These are phyloP conservation scores for Celastrina argiolus DNA, from an alignment of 2,888 invertebrate genomes.

Conservation along the genomic window DNA sequence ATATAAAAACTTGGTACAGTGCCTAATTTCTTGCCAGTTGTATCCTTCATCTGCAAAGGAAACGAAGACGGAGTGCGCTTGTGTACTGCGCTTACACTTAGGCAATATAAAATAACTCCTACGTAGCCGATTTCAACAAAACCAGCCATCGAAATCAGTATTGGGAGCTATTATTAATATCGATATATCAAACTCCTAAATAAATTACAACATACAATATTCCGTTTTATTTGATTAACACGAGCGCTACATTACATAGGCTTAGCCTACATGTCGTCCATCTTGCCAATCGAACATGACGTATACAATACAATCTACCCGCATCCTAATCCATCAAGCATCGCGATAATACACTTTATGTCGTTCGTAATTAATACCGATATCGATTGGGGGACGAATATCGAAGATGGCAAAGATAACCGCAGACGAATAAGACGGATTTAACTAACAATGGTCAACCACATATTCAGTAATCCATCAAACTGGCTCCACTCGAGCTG, in stretches of 20 bases:
- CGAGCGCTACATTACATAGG: slow-evolving; percentile 1
- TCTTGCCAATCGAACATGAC: slow-evolving; percentile 20
- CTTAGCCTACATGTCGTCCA: slow-evolving; percentile 11
- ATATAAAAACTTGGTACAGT: no score
- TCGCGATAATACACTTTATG: neutral
- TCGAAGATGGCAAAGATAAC: slow-evolving; percentile 19
- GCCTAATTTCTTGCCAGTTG: no score
- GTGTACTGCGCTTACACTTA: no score
- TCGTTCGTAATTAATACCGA: neutral
- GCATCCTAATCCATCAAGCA: slow-evolving; percentile 9
- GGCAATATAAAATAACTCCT: no score
- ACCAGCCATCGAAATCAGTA: no score
- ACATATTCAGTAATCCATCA: slow-evolving; percentile 5
- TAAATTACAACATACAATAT: neutral
- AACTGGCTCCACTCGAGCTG: neutral
- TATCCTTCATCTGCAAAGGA: no score
- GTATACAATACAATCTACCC: slow-evolving; percentile 14
- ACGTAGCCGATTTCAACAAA: no score
- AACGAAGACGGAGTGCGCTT: no score
- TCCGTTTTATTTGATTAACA: slow-evolving; percentile 18
- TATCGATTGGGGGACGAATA: neutral
- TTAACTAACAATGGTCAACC: slow-evolving; percentile 17
- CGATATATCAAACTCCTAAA: neutral
- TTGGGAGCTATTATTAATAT: no score
- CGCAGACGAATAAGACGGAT: slow-evolving; percentile 19